Conservation (phyloP, 2,888 invertebrate species). For the Brenthis hecate region DNA sequence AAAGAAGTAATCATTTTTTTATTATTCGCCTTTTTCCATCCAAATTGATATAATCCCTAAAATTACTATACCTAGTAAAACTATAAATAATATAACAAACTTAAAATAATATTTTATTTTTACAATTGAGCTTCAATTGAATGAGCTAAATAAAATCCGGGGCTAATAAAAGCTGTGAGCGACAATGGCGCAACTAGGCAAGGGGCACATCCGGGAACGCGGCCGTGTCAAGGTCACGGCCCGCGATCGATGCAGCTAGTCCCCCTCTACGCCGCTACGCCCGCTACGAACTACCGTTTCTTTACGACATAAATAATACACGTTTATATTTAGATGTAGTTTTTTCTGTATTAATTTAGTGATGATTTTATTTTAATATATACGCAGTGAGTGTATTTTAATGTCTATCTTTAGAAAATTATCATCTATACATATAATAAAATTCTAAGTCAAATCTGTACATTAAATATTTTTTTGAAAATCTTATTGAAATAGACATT, state of each 20-base stretch:
- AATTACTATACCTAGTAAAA: neutral
- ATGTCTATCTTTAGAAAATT: neutral
- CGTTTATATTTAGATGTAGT: conserved; percentile 16
- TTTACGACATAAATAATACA: conserved; percentile 21
- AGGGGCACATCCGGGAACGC: conserved; percentile 78
- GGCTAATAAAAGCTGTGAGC: conserved; percentile 73
- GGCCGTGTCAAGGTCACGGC: conserved; percentile 85
- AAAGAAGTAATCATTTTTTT: too few species aligned
- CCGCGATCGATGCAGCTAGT: conserved; percentile 84
- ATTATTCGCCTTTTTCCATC: too few species aligned
- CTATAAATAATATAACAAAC: neutral
- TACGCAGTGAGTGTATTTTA: neutral
- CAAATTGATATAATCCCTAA: neutral
- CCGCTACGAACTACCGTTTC: conserved; percentile 33
- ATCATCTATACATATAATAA: too few species aligned
- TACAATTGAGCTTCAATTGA: conserved; percentile 27
- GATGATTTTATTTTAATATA: neutral
- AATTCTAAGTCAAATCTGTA: too few species aligned
- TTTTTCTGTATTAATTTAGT: neutral
- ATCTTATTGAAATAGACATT: too few species aligned
- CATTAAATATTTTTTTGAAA: too few species aligned
- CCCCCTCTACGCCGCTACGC: conserved; percentile 50
- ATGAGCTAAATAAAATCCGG: conserved; percentile 54
- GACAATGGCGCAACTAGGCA: conserved; percentile 74
- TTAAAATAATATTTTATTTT: conserved; percentile 10